Evolutionary conservation across 2,888 invertebrate genomes (phyloP), one percentile per base, ranked within the genome.

Genomic region (Eristalis arbustorum): DNA sequence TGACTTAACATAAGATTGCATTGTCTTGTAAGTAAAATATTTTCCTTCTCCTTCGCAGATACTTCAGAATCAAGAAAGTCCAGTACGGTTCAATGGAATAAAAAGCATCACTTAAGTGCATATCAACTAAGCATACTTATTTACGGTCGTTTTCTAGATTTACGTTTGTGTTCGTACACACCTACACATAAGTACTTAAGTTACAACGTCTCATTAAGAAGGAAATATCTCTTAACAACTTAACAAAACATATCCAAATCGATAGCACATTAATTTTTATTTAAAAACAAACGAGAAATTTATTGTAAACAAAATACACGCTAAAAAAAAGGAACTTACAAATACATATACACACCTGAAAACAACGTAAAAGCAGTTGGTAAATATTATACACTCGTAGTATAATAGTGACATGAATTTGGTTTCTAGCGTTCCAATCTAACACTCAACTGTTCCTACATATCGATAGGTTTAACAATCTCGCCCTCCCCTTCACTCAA

Each of bases 21-120:
- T 25, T 25, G 25, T 25, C 25, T 25, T 25, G 25, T 25, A 25
- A 25, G 25, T 3, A 25, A 25, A 22, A 23, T 57, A 8, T 11
- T 61, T 14, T 68, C 8, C 23, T 18, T 23, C n/a, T 63, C 5
- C 18, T 40, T 25, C 3, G 18, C 94, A 95, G 97, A 90, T 97
- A 98, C 91, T 95, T 97, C 91, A 97, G 97, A 92, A 95, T 97
- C 66, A 97, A 97, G 93, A 97, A 97, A 92, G 97, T 98, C 1
- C 97, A 98, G 91, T 98, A 98, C 91, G 97, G 97, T 91, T 97
- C 97, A 13, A 98, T 98, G 97, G 97, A 97, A 93, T 97, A 95
- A 91, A 84, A 22, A 57, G 1, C 37, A 42, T 56, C 59, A 57
- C 25, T 8, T 13, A 6, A 5, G 4, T 61, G n/a, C 28, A 61